A percentile compares a stretch with the other conserved stretches of the same genome.
Conservation (phyloP, 2,113 vertebrate species). For the Entelurus aequoreus region DNA sequence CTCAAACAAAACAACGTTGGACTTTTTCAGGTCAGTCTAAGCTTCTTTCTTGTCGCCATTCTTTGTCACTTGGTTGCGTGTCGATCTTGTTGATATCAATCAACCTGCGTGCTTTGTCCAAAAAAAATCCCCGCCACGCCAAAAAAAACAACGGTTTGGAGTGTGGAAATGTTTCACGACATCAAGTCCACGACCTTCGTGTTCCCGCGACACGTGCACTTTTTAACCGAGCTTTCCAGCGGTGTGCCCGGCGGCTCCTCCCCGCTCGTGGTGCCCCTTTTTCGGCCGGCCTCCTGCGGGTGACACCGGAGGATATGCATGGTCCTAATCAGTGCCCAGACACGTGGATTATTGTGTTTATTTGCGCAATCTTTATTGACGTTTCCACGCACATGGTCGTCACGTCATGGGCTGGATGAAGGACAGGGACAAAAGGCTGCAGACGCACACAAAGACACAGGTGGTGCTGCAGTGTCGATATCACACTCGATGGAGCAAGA, state of each 20-base stretch:
- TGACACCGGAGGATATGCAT: neutral
- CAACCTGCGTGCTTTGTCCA: no score
- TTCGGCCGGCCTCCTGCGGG: slow-evolving; percentile 9
- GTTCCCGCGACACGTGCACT: neutral
- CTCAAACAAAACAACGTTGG: neutral
- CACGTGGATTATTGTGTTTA: slow-evolving; percentile 31
- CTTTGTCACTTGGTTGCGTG: slow-evolving; percentile 31
- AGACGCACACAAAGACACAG: slow-evolving; percentile 29
- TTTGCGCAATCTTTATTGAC: neutral
- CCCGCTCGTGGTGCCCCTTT: slow-evolving; percentile 2
- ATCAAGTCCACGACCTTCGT: slow-evolving; percentile 17
- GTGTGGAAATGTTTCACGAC: neutral
- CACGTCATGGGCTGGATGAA: slow-evolving; percentile 31
- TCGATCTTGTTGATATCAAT: no score
- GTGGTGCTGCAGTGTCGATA: slow-evolving; percentile 7
- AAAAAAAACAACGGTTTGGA: neutral
- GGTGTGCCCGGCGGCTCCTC: slow-evolving; percentile 12
- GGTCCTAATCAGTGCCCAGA: neutral
- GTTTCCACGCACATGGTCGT: no score
- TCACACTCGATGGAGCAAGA: no score
- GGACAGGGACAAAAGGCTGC: slow-evolving; percentile 59
- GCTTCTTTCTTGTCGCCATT: slow-evolving; percentile 3
- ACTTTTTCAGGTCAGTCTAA: slow-evolving; percentile 33
- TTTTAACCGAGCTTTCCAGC: neutral
- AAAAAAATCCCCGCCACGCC: no score